Percentiles rank a stretch among this genome's conserved stretches.
phyloP scores from a whole-genome alignment of 2,888 invertebrate genomes.

The Ichneumoninae sp. region DNA sequence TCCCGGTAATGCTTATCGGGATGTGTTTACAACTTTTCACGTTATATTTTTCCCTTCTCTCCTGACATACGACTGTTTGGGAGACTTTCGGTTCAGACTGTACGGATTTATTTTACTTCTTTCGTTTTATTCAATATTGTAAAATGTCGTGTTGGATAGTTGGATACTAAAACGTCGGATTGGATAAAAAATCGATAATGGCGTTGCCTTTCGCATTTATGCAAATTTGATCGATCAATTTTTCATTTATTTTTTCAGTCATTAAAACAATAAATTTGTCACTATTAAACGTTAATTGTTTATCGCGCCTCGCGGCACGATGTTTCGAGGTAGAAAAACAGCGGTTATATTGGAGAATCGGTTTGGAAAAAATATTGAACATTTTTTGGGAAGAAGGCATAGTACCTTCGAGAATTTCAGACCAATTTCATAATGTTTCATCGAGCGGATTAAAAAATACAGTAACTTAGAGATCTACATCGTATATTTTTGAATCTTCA shows the following conservation, averaged over 20 bases:
- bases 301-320: not conserved
- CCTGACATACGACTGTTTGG: not conserved
- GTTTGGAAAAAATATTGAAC: not conserved
- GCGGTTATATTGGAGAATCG: not conserved
- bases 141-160: not conserved
- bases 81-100: not conserved
- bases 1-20: slow-evolving; percentile 28
- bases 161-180: not conserved
- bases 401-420: not conserved
- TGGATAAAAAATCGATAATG: not conserved
- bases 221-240: not conserved
- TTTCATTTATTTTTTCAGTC: too few relatives aligned
- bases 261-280: not conserved
- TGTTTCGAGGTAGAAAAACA: not conserved
- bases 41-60: not conserved
- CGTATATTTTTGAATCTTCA: not conserved
- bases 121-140: not conserved
- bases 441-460: not conserved
- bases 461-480: not conserved
- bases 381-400: not conserved
- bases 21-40: slow-evolving; percentile 18
- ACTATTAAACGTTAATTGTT: not conserved
- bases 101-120: not conserved
- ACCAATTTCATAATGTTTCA: not conserved
- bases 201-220: not conserved